Percentiles rank a stretch among this genome's conserved stretches.
phyloP scores from a whole-genome alignment of 2,888 invertebrate genomes.

The Portevinia maculata region DNA sequence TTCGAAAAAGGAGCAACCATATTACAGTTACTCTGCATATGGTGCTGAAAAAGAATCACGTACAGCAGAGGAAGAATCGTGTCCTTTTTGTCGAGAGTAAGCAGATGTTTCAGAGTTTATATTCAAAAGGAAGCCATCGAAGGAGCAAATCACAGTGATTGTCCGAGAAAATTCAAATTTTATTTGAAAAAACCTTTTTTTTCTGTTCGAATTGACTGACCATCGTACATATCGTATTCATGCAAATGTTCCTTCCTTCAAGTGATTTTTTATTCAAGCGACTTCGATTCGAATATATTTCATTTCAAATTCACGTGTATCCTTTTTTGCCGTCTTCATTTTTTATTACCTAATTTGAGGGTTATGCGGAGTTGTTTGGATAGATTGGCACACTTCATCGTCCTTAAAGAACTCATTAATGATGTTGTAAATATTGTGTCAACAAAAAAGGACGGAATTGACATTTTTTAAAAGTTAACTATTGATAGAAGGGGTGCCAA shows the following conservation, averaged over 20 bases:
- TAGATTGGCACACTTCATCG: conserved; percentile 61
- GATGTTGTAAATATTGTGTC: conserved; percentile 75
- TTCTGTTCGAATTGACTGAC: conserved; percentile 46
- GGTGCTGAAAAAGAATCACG: conserved; percentile 55
- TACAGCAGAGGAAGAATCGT: conserved; percentile 60
- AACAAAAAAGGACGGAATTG: conserved; percentile 49
- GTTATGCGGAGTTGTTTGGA: conserved; percentile 29
- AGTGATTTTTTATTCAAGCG: conserved; percentile 69
- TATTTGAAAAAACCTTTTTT: conserved; percentile 26
- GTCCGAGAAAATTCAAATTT: conserved; percentile 65
- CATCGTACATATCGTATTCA: conserved; percentile 32
- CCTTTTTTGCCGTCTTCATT: conserved; percentile 42
- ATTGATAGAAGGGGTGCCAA: conserved; percentile 33
- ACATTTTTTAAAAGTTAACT: conserved; percentile 22
- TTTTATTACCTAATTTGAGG: conserved; percentile 71
- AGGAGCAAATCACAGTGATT: conserved; percentile 63
- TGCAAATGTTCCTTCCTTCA: conserved; percentile 49
- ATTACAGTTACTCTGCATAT: conserved; percentile 67
- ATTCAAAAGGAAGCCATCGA: conserved; percentile 30
- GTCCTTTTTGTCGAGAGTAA: conserved; percentile 45
- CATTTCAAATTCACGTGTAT: conserved; percentile 60
- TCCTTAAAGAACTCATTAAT: conserved; percentile 53
- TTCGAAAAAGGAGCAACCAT: conserved; percentile 26
- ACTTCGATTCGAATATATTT: conserved; percentile 44
- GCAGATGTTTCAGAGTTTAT: conserved; percentile 59